Evolutionary conservation across 2,888 invertebrate species (phyloP), one percentile per base, ranked within the genome.

Genomic region (Adelphocoris suturalis): DNA sequence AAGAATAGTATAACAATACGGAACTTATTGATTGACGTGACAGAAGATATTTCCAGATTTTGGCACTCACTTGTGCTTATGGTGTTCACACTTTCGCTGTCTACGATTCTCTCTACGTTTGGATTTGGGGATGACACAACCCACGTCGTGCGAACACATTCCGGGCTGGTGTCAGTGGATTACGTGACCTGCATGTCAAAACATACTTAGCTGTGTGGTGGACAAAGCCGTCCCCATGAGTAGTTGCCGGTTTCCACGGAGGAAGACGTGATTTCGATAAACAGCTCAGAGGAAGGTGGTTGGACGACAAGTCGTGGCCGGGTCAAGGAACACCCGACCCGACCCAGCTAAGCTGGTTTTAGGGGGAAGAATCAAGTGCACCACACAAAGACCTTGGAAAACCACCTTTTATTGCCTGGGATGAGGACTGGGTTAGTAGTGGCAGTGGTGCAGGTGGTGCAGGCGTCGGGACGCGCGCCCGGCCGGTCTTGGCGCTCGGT

Each of bases 311-410:
- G 82, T 68, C n/a, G 57, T 47, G 52, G 82, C 47, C 82, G 23
- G 82, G 52, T 78, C 78, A 82, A 82, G 82, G 68, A 68, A 68
- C 23, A 68, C 68, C 27, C 82, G 82, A 52, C 82, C 52, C 82
- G 82, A 78, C 78, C 78, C 78, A 19, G 78, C 37, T 47, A 48
- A 82, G 82, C 82, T 82, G 82, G 82, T 82, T 82, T 82, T 82
- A 82, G 82, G 82, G 82, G 48, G 68, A 52, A 82, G 82, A 48
- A 47, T 82, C 78, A 78, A 78, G 82, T 82, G 82, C 82, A 82
- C 47, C 27, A 82, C 82, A 82, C 80, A 52, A 82, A 82, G 82
- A 82, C 82, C 82, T 82, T 82, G 82, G 48, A 82, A 82, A 82
- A 82, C 46, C 47, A 52, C 82, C 82, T 82, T 78, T 82, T 82